phyloP scores from a whole-genome alignment of 2,797 vertebrate species.

The Atherinosoma microstoma region DNA sequence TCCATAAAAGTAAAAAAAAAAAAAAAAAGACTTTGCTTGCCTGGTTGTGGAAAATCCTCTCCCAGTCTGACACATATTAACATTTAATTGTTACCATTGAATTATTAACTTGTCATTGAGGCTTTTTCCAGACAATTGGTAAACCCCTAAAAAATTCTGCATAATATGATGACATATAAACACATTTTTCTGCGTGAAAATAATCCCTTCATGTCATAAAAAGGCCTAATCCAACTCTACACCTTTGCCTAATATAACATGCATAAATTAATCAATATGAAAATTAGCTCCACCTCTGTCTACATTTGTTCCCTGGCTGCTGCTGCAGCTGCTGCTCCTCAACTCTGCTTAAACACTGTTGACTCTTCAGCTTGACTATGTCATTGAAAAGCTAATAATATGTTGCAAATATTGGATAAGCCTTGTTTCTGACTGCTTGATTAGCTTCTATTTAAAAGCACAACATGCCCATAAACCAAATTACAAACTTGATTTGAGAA shows the following conservation, averaged over 20 bases:
- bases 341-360: slow-evolving; percentile 2
- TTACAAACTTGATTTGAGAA: background rate
- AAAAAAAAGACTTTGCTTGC: background rate
- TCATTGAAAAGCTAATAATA: background rate
- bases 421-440: background rate
- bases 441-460: background rate
- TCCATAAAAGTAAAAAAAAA: background rate
- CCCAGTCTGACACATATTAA: background rate
- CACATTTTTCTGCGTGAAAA: background rate
- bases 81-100: background rate
- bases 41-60: background rate
- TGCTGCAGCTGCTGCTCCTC: slow-evolving; percentile 5
- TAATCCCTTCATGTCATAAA: background rate
- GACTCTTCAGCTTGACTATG: background rate
- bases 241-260: background rate
- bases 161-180: background rate
- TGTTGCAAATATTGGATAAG: background rate
- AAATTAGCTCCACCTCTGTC: background rate
- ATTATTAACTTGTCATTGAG: background rate
- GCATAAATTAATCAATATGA: background rate
- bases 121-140: background rate
- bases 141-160: background rate
- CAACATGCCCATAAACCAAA: background rate
- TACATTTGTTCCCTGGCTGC: background rate
- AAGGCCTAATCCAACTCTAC: background rate